These are phyloP conservation scores for Sphaeridia pumilis DNA, from an alignment of 2,888 invertebrate genomes.

Conservation along the genomic window DNA sequence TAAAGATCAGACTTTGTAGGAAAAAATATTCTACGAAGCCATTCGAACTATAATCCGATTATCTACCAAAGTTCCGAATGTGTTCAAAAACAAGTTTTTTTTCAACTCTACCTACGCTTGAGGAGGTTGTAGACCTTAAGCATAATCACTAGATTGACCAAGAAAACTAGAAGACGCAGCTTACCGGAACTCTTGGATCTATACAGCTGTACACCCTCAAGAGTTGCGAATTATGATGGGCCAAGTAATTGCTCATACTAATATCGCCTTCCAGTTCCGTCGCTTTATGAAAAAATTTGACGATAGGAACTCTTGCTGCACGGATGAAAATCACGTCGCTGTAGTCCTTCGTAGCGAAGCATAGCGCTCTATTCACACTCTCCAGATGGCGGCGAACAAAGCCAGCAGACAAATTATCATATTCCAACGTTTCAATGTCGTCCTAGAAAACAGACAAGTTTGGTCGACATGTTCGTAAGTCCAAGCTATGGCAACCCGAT, in stretches of 20 bases:
- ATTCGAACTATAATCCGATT: conserved; percentile 47
- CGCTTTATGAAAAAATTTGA: conserved; percentile 44
- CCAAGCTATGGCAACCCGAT: not conserved
- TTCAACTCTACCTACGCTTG: too few relatives aligned
- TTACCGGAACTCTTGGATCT: conserved; percentile 44
- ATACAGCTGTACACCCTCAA: conserved; percentile 44
- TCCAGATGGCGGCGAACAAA: too few relatives aligned
- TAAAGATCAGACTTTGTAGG: conserved; percentile 49
- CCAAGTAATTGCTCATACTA: conserved; percentile 49
- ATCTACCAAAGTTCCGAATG: conserved; percentile 36
- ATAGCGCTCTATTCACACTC: not conserved
- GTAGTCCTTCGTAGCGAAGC: conserved; percentile 14
- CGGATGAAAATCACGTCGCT: conserved; percentile 42
- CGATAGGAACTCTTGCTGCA: conserved; percentile 49
- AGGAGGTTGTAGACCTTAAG: not conserved
- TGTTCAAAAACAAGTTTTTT: not conserved
- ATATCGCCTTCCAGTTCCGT: conserved; percentile 48
- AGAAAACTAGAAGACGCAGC: not conserved
- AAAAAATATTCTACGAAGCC: conserved; percentile 48
- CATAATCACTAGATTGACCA: too few relatives aligned
- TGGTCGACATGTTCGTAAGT: not conserved
- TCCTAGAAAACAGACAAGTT: not conserved
- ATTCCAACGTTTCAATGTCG: too few relatives aligned
- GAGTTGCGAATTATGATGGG: conserved; percentile 46
- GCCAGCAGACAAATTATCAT: not conserved